phyloP scores from a whole-genome alignment of 2,888 invertebrate species.

The Heliconius aoede region DNA sequence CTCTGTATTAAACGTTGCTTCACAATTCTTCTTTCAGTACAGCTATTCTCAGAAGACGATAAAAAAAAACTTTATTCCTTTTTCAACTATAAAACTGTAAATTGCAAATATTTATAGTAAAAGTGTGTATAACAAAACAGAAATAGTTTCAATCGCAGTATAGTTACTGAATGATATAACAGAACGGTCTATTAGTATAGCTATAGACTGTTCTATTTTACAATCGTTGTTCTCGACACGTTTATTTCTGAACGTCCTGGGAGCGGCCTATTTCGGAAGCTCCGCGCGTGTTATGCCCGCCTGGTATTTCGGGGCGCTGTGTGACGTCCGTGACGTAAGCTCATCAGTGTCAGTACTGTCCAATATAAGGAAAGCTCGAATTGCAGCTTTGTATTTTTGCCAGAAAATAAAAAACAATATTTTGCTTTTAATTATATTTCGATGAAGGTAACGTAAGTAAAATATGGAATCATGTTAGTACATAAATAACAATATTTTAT shows the following conservation, averaged over 20 bases:
- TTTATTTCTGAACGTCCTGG: slow-evolving; percentile 69
- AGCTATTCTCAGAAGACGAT: background rate
- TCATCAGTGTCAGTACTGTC: slow-evolving; percentile 68
- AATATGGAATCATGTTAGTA: too few species aligned
- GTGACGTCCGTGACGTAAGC: slow-evolving; percentile 75
- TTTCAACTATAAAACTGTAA: background rate
- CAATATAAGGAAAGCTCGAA: slow-evolving; percentile 54
- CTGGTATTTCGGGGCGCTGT: slow-evolving; percentile 63
- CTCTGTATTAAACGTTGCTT: too few species aligned
- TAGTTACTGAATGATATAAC: too few species aligned
- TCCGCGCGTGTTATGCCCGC: slow-evolving; percentile 62
- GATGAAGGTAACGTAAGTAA: too few species aligned
- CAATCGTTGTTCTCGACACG: slow-evolving; percentile 35
- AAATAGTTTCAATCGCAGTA: slow-evolving; percentile 17
- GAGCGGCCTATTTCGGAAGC: slow-evolving; percentile 73
- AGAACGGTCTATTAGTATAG: too few species aligned
- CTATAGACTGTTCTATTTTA: background rate
- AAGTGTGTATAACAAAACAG: background rate
- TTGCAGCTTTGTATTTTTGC: slow-evolving; percentile 1
- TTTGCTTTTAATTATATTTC: too few species aligned
- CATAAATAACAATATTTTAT: too few species aligned
- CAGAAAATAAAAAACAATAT: background rate
- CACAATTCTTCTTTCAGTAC: background rate
- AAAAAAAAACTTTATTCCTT: slow-evolving; percentile 2
- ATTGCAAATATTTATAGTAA: background rate